Percentiles rank a stretch among this genome's conserved stretches.
These are phyloP conservation scores for Stenurella melanura DNA, from an alignment of 2,888 invertebrate species.

Conservation along the genomic window DNA sequence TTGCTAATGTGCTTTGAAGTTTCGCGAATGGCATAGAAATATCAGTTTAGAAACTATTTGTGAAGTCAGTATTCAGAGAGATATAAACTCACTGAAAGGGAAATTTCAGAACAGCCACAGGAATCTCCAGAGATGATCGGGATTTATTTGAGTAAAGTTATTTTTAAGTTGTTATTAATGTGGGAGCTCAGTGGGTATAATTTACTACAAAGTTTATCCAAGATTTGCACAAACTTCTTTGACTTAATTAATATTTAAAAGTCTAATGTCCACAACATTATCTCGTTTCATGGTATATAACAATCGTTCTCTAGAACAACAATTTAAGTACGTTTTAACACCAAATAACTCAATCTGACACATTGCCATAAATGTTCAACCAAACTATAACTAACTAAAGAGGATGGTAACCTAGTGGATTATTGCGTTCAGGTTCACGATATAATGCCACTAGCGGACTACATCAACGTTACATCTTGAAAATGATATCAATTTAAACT, in stretches of 20 bases:
- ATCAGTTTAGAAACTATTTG: not conserved
- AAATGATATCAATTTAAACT: no score
- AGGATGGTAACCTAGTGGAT: no score
- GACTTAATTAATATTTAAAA: not conserved
- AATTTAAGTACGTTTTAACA: no score
- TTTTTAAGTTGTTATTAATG: not conserved
- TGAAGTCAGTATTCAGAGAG: not conserved
- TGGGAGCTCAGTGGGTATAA: not conserved
- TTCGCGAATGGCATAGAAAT: not conserved
- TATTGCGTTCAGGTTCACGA: no score
- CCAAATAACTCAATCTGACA: no score
- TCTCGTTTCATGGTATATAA: no score
- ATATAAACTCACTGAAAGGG: not conserved
- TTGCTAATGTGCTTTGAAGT: no score
- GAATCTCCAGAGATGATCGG: not conserved
- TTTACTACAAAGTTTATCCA: not conserved
- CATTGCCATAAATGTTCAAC: no score
- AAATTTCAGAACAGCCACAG: not conserved
- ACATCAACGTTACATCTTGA: no score
- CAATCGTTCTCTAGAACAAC: no score
- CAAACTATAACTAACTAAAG: no score
- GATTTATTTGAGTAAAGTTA: not conserved
- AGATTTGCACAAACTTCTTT: not conserved
- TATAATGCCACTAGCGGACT: no score
- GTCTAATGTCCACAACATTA: not conserved